Percentiles rank a stretch among this genome's conserved stretches.
These are phyloP conservation scores for Noctua janthina DNA, from an alignment of 2,888 invertebrate genomes.

Conservation along the genomic window DNA sequence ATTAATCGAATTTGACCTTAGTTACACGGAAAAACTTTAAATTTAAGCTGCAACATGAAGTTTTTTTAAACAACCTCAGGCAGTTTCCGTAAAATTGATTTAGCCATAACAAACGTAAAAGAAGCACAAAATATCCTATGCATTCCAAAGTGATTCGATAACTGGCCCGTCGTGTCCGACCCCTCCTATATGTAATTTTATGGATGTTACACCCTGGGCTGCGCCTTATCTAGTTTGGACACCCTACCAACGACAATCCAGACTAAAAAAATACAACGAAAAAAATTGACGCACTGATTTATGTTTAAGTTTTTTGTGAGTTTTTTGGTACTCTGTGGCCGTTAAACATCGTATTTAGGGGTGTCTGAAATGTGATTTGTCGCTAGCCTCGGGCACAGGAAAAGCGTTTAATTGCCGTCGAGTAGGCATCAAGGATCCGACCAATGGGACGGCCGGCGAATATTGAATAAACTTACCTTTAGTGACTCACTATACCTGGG, in stretches of 20 bases:
- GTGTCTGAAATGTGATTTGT: conserved; percentile 84
- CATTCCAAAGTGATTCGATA: conserved; percentile 85
- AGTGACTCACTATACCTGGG: conserved; percentile 45
- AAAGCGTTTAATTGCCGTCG: conserved; percentile 84
- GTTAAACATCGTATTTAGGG: conserved; percentile 59
- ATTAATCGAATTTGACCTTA: neutral
- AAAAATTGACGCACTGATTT: conserved; percentile 24
- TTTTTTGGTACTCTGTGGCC: conserved; percentile 42
- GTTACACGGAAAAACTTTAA: neutral
- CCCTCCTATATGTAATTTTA: conserved; percentile 80
- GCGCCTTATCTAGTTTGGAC: conserved; percentile 74
- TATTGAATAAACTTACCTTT: conserved; percentile 75
- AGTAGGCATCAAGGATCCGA: conserved; percentile 84
- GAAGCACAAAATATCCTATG: conserved; percentile 83
- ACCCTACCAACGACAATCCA: conserved; percentile 63
- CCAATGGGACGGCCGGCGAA: conserved; percentile 83
- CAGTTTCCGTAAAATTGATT: conserved; percentile 74
- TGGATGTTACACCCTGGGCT: conserved; percentile 77
- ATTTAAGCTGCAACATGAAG: neutral
- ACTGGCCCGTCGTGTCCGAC: conserved; percentile 74
- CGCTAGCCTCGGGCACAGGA: conserved; percentile 83
- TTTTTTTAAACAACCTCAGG: conserved; percentile 12
- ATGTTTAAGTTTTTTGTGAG: neutral
- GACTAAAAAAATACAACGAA: conserved; percentile 33
- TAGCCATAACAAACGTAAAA: conserved; percentile 69